Evolutionary conservation across 2,797 vertebrate genomes (phyloP), one percentile per base, ranked within the genome.

Genomic region (Synanceia verrucosa): DNA sequence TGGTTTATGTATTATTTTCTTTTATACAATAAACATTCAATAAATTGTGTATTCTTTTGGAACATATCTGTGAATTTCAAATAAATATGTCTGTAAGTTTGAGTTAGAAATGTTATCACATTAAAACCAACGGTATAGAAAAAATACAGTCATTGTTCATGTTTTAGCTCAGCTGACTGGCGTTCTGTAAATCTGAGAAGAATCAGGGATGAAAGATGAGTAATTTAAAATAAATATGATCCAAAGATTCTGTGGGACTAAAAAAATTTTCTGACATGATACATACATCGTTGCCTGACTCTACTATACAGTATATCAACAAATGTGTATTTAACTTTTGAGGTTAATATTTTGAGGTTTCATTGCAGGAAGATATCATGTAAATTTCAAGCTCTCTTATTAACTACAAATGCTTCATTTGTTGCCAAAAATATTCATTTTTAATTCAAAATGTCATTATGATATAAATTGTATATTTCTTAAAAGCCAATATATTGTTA

Each of bases 121-220:
- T 60, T 67, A 89, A 80, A 87, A 84, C 51, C 86, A 79, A 81
- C 71, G 79, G 78, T 65, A 65, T 79, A 88, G 70, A 89, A 67
- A 90, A 91, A 90, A 77, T 89, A 92, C 86, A 93, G 90, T 89
- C 89, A 90, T 87, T 79, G 53, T 89, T 86, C 82, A 81, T 58
- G 57, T 52, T 79, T 84, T 83, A 82, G 65, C 64, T 83, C 80
- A 65, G 74, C 59, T 60, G 64, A 65, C 53, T 47, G 48, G 26
- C 9, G 64, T 31, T 58, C 24, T 34, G 69, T 56, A 65, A 87
- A 83, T 80, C 75, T 65, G 37, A 78, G 69, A 61, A 62, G 68
- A 46, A 18, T 51, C 78, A 69, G 78, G 69, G 77, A 81, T 85
- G 64, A 70, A 82, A 23, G 67, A 78, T 59, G 72, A 77, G 43